Percentiles rank a stretch among this genome's conserved stretches.
Evolutionary conservation across 2,113 vertebrate genomes (phyloP).

Genomic region (Leucosticte australis): DNA sequence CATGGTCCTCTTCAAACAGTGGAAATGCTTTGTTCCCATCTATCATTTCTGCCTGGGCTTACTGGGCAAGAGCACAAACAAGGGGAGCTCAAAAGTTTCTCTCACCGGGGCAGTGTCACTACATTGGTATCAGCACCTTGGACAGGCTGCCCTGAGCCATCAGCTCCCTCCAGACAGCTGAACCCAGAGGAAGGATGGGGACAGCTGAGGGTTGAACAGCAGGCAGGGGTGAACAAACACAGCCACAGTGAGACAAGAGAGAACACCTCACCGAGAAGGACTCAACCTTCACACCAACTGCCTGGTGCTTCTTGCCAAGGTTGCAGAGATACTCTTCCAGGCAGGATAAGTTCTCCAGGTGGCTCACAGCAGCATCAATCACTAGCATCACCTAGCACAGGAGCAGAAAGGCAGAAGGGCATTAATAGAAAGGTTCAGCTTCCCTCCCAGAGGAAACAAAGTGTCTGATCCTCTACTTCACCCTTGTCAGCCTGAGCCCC

Average conservation of each 20-base stretch:
- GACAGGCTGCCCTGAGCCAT: background rate
- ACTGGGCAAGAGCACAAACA: background rate
- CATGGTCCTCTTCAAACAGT: background rate
- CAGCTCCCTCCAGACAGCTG: background rate
- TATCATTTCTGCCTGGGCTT: background rate
- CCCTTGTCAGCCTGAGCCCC: background rate
- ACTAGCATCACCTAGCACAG: conserved; percentile 90
- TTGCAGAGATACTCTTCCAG: conserved; percentile 88
- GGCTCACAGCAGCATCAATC: conserved; percentile 89
- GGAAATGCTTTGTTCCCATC: background rate
- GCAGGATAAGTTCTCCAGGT: conserved; percentile 86
- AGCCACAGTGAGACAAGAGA: background rate
- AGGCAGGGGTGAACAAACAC: background rate
- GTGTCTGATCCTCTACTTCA: background rate
- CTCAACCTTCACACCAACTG: conserved; percentile 86
- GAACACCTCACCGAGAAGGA: conserved; percentile 84
- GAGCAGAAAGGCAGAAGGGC: background rate
- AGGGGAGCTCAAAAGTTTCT: background rate
- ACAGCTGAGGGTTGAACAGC: background rate
- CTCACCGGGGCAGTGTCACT: fast-evolving
- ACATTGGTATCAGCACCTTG: background rate
- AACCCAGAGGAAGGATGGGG: background rate
- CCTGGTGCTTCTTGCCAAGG: conserved; percentile 89
- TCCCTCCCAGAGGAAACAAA: background rate
- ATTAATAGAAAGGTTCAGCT: background rate